phyloP scores from a whole-genome alignment of 2,888 invertebrate genomes.

The Entomobrya multifasciata region DNA sequence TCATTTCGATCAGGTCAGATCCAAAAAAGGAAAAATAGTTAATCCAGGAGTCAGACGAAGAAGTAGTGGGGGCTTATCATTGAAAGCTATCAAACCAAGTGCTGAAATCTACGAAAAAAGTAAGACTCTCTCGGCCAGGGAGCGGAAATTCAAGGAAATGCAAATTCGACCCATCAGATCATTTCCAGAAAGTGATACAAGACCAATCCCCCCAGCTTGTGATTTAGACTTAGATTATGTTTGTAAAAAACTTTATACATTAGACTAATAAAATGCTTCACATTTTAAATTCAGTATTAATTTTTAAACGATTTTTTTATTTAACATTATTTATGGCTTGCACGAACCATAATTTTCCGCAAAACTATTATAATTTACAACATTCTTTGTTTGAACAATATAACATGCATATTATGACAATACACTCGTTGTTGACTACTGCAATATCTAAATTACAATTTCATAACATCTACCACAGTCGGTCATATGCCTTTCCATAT shows the following conservation, averaged over 20 bases:
- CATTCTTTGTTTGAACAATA: no score
- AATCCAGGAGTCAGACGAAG: neutral
- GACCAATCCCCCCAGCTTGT: conserved; percentile 83
- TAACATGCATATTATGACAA: no score
- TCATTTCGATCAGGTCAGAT: conserved; percentile 63
- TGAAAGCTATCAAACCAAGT: conserved; percentile 42
- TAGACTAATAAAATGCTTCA: no score
- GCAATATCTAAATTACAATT: no score
- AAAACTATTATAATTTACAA: no score
- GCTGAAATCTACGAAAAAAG: conserved; percentile 63
- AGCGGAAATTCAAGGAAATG: conserved; percentile 48
- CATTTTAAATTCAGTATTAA: no score
- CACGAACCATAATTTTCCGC: no score
- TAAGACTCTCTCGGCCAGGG: conserved; percentile 50
- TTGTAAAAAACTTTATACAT: conserved; percentile 85
- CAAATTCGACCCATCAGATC: conserved; percentile 43
- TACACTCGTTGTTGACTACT: no score
- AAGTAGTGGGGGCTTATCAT: conserved; percentile 13
- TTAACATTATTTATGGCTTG: no score
- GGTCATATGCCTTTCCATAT: conserved; percentile 11
- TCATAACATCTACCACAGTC: conserved; percentile 39
- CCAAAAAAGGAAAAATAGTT: conserved; percentile 22
- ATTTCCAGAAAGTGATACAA: conserved; percentile 56
- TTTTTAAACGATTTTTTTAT: no score
- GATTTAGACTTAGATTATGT: conserved; percentile 88